Evolutionary conservation across 2,797 vertebrate species (phyloP), one percentile per base, ranked within the genome.

Genomic region (Acanthopagrus latus): DNA sequence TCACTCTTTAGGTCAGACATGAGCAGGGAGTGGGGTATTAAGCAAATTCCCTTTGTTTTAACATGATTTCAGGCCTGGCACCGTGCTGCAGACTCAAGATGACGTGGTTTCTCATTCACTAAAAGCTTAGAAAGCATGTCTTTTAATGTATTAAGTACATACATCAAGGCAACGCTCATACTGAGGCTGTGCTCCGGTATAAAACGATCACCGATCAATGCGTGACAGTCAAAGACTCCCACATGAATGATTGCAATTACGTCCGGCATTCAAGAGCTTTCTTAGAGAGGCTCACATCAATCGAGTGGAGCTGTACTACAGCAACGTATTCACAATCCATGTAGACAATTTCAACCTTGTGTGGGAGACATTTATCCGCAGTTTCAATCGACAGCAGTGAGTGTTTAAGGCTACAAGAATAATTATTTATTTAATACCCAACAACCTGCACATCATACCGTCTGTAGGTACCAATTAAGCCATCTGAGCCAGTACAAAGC

Each of bases 221-320:
- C 38, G 51, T n/a, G 16, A 23, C n/a, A 41, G 4, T n/a, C 6
- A 25, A 21, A 57, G 6, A 41, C 43, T 5, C 21, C 33, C 58
- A 44, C 7, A 21, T 62, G 48, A 63, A 44, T 54, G 70, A 29
- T 54, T 8, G 12, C 54, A 72, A 72, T 63, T 63, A 69, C 44
- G 38, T 64, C 14, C 59, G 64, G 27, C 21, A 51, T 57, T 12
- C 21, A 1, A 17, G 9, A 55, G 50, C 54, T 66, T 41, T 51
- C 21, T 43, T 8, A 41, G 46, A 10, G 17, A 58, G 33, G 46
- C 18, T 50, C 50, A 51, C 17, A 74, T 65, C 21, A 44, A 65
- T 41, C 57, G 27, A 10, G 50, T 13, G 25, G 14, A 51, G 51
- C 2, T 1, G 56, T 48, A 10, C 23, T 27, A 16, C 33, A 33